Evolutionary conservation across 2,113 vertebrate genomes (phyloP).

Genomic region (Hiodon tergisus): DNA sequence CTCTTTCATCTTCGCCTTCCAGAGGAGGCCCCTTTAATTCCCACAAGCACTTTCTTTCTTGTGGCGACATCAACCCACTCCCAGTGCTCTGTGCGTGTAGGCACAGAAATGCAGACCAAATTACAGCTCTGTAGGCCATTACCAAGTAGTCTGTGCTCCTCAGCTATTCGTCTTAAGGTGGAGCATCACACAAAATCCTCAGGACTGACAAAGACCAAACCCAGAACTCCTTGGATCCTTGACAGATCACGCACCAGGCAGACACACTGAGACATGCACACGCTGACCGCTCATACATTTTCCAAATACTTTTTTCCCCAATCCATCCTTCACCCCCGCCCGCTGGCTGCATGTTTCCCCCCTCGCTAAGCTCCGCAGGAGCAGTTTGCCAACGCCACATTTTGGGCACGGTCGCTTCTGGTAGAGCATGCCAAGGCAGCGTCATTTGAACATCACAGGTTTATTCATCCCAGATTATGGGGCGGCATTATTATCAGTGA

Average conservation of each 20-base stretch:
- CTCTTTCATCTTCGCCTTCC: constrained; percentile 59
- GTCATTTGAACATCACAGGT: no score
- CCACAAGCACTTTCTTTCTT: constrained; percentile 62
- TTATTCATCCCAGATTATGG: neutral
- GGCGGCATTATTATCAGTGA: constrained; percentile 9
- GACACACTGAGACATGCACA: no score
- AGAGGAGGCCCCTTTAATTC: constrained; percentile 69
- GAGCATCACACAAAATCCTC: constrained; percentile 7
- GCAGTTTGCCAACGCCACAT: no score
- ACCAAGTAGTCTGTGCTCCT: constrained; percentile 22
- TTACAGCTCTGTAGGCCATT: constrained; percentile 42
- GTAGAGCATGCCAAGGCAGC: no score
- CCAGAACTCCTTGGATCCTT: neutral
- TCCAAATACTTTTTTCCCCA: no score
- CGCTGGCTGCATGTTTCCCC: no score
- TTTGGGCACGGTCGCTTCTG: no score
- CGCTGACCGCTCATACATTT: no score
- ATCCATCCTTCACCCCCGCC: no score
- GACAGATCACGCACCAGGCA: neutral
- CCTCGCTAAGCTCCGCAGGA: neutral
- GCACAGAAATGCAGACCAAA: constrained; percentile 36
- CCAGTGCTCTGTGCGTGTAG: constrained; percentile 34
- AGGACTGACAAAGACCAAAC: constrained; percentile 32
- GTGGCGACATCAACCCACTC: constrained; percentile 53
- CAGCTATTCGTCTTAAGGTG: constrained; percentile 1